Percentiles rank a stretch among this genome's conserved stretches.
These are phyloP conservation scores for Ophonus ardosiacus DNA, from an alignment of 2,888 invertebrate species.

Conservation along the genomic window DNA sequence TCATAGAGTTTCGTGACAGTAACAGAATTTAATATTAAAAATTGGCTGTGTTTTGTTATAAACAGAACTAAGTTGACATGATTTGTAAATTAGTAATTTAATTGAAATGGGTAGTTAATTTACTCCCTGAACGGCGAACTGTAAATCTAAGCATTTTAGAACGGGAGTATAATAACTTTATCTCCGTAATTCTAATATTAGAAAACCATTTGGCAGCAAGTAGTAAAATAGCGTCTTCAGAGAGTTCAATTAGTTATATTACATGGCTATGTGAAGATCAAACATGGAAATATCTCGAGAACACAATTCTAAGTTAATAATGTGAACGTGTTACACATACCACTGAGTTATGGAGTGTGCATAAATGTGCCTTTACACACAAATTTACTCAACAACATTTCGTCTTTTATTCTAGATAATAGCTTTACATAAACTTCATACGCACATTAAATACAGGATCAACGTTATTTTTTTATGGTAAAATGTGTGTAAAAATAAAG, in stretches of 20 bases:
- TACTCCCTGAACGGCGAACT: neutral
- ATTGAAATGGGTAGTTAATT: slow-evolving; percentile 41
- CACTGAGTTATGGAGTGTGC: slow-evolving; percentile 10
- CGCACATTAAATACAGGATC: neutral
- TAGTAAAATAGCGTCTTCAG: slow-evolving; percentile 52
- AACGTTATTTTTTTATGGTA: neutral
- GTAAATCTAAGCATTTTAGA: slow-evolving; percentile 25
- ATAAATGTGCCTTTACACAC: slow-evolving; percentile 29
- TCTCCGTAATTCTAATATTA: slow-evolving; percentile 41
- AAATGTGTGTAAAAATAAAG: neutral
- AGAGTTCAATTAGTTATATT: slow-evolving; percentile 45
- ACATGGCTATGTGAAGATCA: slow-evolving; percentile 56
- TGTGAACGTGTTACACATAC: slow-evolving; percentile 56
- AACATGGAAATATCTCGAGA: slow-evolving; percentile 55
- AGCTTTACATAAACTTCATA: neutral
- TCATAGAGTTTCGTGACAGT: slow-evolving; percentile 6
- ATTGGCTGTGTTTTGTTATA: slow-evolving; percentile 9
- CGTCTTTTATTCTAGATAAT: slow-evolving; percentile 8
- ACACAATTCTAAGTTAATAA: slow-evolving; percentile 57
- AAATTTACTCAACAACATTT: slow-evolving; percentile 30
- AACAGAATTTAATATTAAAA: slow-evolving; percentile 21
- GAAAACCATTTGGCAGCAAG: slow-evolving; percentile 39
- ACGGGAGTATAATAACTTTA: slow-evolving; percentile 39
- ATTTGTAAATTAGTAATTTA: slow-evolving; percentile 33
- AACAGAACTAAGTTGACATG: neutral